A percentile compares a stretch with the other conserved stretches of the same genome.
phyloP scores from a whole-genome alignment of 2,113 vertebrate genomes.

The Elephantulus edwardii region DNA sequence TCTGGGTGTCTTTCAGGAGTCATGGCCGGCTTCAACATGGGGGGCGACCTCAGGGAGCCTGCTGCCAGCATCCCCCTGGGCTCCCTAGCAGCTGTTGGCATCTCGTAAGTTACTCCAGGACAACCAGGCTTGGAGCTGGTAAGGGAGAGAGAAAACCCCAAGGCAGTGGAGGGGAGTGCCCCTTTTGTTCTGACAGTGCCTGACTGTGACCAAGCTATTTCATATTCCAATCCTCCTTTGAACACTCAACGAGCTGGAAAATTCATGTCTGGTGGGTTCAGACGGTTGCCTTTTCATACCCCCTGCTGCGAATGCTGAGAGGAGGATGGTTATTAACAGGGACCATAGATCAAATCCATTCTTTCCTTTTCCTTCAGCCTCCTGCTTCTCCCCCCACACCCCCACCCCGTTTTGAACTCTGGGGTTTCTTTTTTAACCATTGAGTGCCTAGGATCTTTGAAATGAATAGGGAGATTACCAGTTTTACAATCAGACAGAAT shows the following conservation, averaged over 20 bases:
- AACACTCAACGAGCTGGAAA: constrained; percentile 77
- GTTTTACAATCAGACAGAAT: not conserved
- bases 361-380: not conserved
- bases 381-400: not conserved
- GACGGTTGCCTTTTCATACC: constrained; percentile 49
- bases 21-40: constrained; percentile 99
- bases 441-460: not conserved
- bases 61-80: constrained; percentile 94
- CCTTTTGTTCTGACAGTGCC: constrained; percentile 64
- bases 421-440: constrained; percentile 4
- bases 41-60: constrained; percentile 94
- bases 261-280: constrained; percentile 79
- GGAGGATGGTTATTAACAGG: not conserved
- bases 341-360: constrained; percentile 28
- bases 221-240: constrained; percentile 75
- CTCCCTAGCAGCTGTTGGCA: constrained; percentile 94
- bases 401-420: constrained; percentile 49
- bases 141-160: constrained; percentile 44
- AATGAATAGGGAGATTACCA: not conserved
- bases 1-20: constrained; percentile 88
- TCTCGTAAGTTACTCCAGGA: constrained; percentile 89
- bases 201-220: constrained; percentile 71
- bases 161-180: constrained; percentile 10
- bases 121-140: not conserved
- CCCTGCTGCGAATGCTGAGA: constrained; percentile 45